These are phyloP conservation scores for Chionomys nivalis DNA, from an alignment of 2,113 vertebrate genomes.

Conservation along the genomic window DNA sequence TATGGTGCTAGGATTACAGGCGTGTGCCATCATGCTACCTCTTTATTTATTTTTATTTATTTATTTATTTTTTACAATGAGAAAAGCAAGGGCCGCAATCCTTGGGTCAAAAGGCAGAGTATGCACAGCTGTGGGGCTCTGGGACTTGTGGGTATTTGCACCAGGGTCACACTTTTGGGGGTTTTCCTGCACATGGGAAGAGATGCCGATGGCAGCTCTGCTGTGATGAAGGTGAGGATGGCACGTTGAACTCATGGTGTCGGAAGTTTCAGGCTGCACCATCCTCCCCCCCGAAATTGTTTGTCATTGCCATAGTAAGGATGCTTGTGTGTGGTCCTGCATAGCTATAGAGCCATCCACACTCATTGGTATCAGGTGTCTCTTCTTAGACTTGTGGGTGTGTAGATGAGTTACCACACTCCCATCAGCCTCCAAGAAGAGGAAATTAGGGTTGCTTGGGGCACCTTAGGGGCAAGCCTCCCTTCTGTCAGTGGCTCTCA, in stretches of 20 bases:
- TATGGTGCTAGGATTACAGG: neutral
- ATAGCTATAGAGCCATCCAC: neutral
- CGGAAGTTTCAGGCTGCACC: fast-evolving
- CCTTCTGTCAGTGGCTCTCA: neutral
- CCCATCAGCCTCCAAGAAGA: neutral
- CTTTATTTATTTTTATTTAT: too few species aligned
- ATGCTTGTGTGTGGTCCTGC: fast-evolving
- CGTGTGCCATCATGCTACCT: neutral
- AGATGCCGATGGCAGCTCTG: neutral
- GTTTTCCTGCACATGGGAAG: neutral
- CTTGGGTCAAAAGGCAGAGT: neutral
- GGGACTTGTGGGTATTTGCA: fast-evolving
- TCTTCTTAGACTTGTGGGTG: neutral
- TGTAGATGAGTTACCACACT: fast-evolving
- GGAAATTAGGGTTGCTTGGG: neutral
- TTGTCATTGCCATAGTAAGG: fast-evolving
- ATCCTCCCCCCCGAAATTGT: neutral
- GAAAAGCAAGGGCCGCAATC: neutral
- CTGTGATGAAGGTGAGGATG: neutral
- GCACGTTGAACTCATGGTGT: fast-evolving
- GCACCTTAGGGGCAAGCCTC: too few species aligned
- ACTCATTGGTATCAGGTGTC: neutral
- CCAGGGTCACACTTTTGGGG: neutral
- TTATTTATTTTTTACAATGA: neutral
- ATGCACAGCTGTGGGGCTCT: fast-evolving